A percentile compares a stretch with the other conserved stretches of the same genome.
Conservation (phyloP, 2,797 vertebrate species). For the Salmo trutta region DNA sequence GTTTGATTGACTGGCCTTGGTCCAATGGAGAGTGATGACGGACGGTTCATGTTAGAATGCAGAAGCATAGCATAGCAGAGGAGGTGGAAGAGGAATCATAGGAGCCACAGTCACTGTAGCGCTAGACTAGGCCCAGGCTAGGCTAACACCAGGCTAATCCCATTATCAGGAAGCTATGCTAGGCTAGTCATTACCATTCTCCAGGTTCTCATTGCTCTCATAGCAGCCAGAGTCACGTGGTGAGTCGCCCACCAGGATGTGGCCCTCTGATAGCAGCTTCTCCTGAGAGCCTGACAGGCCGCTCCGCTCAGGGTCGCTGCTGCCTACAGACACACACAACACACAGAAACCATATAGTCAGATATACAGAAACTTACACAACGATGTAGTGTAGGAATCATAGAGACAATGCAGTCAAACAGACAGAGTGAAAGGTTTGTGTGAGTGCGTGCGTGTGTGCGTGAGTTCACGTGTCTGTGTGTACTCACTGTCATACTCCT, state of each 20-base stretch:
- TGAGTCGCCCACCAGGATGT: slow-evolving; percentile 84
- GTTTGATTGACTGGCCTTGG: slow-evolving; percentile 42
- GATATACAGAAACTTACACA: slow-evolving; percentile 1
- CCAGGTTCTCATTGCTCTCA: slow-evolving; percentile 96
- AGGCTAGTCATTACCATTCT: slow-evolving; percentile 87
- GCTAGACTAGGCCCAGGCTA: slow-evolving; percentile 36
- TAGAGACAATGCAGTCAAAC: slow-evolving; percentile 8
- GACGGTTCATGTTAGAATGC: slow-evolving; percentile 53
- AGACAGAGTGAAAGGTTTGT: neutral
- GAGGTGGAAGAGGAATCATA: slow-evolving; percentile 38
- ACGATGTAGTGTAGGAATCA: neutral
- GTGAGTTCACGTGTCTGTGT: neutral
- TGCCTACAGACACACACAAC: slow-evolving; percentile 77
- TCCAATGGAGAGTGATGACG: slow-evolving; percentile 40
- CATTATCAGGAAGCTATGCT: slow-evolving; percentile 20
- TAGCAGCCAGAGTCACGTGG: slow-evolving; percentile 98
- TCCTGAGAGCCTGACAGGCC: slow-evolving; percentile 92
- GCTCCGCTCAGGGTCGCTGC: slow-evolving; percentile 85
- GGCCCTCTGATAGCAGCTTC: slow-evolving; percentile 90
- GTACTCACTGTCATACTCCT: slow-evolving; percentile 95
- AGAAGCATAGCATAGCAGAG: slow-evolving; percentile 52
- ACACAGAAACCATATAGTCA: neutral
- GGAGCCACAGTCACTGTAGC: slow-evolving; percentile 31
- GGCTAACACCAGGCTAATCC: slow-evolving; percentile 20
- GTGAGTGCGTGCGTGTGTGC: slow-evolving; percentile 2